Evolutionary conservation across 1,140 invertebrate genomes (phyloP).

Genomic region (Macrostomum lignano): DNA sequence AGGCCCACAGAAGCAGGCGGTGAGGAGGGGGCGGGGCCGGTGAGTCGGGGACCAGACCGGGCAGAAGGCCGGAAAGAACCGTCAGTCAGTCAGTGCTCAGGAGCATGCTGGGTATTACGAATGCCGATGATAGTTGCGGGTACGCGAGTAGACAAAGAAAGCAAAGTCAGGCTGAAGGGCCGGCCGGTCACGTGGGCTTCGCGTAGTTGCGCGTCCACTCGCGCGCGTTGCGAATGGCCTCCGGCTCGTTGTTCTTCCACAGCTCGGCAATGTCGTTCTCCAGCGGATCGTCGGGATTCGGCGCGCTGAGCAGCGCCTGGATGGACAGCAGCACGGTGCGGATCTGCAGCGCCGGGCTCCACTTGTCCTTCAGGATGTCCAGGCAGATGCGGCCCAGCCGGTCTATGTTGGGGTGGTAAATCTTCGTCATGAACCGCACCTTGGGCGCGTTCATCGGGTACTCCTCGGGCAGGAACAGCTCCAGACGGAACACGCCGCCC

Average conservation of each 20-base stretch:
- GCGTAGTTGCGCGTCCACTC: background rate
- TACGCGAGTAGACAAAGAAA: no score
- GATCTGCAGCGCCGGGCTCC: slow-evolving; percentile 88
- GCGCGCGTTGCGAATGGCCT: slow-evolving; percentile 37
- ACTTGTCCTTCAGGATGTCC: slow-evolving; percentile 55
- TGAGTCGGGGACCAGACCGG: no score
- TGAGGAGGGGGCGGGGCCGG: no score
- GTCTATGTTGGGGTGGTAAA: slow-evolving; percentile 54
- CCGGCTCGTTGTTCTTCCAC: slow-evolving; percentile 78
- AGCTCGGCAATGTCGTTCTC: slow-evolving; percentile 85
- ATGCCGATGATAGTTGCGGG: no score
- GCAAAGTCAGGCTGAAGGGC: no score
- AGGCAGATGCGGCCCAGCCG: slow-evolving; percentile 47
- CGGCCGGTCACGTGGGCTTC: no score
- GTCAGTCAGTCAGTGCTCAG: no score
- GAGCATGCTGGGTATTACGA: no score
- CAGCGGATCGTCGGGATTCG: slow-evolving; percentile 90
- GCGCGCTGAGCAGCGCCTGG: slow-evolving; percentile 74
- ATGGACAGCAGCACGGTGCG: slow-evolving; percentile 80
- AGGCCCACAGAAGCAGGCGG: no score
- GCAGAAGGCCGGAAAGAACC: no score
- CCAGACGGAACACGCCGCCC: slow-evolving; percentile 44
- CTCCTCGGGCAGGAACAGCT: slow-evolving; percentile 49
- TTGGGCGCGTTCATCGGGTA: slow-evolving; percentile 53
- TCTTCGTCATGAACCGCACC: slow-evolving; percentile 49